A percentile compares a stretch with the other conserved stretches of the same genome.
Conservation (phyloP, 1,140 invertebrate genomes). For the Rhyacophila brunnea region DNA sequence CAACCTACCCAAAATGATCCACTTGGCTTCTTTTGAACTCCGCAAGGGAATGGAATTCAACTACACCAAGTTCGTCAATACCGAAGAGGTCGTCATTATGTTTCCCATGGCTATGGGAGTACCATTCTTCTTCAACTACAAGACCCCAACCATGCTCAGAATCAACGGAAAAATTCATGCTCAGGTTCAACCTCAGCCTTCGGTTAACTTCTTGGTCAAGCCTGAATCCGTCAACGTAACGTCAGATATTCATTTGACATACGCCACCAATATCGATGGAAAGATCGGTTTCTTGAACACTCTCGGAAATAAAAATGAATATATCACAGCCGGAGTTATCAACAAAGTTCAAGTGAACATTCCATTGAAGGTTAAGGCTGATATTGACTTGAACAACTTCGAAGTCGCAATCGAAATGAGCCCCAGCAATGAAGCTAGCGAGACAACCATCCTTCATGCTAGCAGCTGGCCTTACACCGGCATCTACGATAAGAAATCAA, state of each 20-base stretch:
- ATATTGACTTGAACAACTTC: constrained; percentile 49
- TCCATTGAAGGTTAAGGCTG: constrained; percentile 48
- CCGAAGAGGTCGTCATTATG: constrained; percentile 55
- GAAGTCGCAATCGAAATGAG: constrained; percentile 47
- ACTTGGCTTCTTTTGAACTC: constrained; percentile 40
- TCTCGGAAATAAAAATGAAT: constrained; percentile 56
- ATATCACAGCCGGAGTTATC: constrained; percentile 58
- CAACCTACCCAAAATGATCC: constrained; percentile 41
- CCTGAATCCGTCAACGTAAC: constrained; percentile 38
- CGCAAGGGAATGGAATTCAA: constrained; percentile 51
- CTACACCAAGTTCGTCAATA: constrained; percentile 56
- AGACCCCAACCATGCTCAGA: constrained; percentile 53
- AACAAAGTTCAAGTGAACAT: constrained; percentile 56
- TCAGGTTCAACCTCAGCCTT: constrained; percentile 30
- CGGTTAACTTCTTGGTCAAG: constrained; percentile 24
- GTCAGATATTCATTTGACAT: constrained; percentile 48
- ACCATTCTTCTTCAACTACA: constrained; percentile 62
- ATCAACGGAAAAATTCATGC: constrained; percentile 44
- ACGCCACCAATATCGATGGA: constrained; percentile 53
- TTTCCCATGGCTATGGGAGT: constrained; percentile 67
- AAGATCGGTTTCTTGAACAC: constrained; percentile 62
- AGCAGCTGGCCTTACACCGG: constrained; percentile 60
- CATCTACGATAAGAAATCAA: constrained; percentile 53
- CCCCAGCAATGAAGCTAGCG: constrained; percentile 51
- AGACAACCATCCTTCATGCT: constrained; percentile 56